Conservation (phyloP, 2,888 invertebrate species). For the Acleris laterana region DNA sequence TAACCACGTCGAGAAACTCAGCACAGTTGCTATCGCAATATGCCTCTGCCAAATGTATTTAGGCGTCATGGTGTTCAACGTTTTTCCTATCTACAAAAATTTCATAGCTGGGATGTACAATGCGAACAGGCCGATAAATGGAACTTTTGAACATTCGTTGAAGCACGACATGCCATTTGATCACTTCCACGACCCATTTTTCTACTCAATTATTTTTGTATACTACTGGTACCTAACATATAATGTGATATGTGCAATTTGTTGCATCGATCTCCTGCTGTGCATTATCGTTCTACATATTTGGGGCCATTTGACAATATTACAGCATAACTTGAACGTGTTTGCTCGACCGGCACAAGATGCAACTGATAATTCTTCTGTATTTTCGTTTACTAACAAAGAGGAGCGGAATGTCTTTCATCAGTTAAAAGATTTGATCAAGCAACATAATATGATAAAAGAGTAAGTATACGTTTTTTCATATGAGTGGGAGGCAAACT, state of each 20-base stretch:
- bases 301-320: neutral
- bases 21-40: neutral
- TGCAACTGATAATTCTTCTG: neutral
- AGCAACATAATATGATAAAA: neutral
- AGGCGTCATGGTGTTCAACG: neutral
- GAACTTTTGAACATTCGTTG: neutral
- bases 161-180: neutral
- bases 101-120: neutral
- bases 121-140: neutral
- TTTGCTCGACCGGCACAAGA: neutral
- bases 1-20: neutral
- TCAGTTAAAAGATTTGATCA: too few species aligned
- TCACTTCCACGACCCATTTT: neutral
- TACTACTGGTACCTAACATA: neutral
- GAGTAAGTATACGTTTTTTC: neutral
- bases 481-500: too few species aligned
- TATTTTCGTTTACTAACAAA: too few species aligned
- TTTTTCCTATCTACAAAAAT: neutral
- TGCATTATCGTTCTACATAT: neutral
- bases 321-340: neutral
- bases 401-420: too few species aligned
- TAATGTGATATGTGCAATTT: neutral
- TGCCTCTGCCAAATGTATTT: neutral
- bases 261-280: neutral
- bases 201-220: neutral